Conservation (phyloP, 2,113 vertebrate species). For the Ibidorhyncha struthersii region DNA sequence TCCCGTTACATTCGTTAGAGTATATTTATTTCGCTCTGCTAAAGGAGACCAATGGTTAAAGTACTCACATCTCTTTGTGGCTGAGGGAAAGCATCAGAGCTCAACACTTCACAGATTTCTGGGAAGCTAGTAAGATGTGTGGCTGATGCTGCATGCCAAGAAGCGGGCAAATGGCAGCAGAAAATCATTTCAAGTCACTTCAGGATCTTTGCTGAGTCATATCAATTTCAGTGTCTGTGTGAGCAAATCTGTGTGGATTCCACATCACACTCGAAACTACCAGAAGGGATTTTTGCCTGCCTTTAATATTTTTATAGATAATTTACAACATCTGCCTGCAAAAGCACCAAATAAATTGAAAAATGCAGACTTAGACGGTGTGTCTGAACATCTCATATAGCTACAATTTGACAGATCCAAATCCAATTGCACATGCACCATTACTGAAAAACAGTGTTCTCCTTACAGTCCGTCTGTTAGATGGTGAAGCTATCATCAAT, state of each 20-base stretch:
- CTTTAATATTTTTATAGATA: constrained; percentile 63
- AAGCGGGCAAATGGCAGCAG: constrained; percentile 19
- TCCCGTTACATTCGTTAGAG: neutral
- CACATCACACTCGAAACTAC: constrained; percentile 27
- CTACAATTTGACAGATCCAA: constrained; percentile 50
- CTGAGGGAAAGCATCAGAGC: constrained; percentile 44
- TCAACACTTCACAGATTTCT: constrained; percentile 53
- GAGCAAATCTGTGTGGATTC: constrained; percentile 45
- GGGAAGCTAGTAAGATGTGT: constrained; percentile 27
- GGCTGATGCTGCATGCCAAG: constrained; percentile 22
- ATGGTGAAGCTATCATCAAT: neutral
- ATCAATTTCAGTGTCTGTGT: constrained; percentile 52
- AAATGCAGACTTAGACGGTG: constrained; percentile 40
- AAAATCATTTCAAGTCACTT: constrained; percentile 45
- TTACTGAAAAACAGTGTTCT: neutral
- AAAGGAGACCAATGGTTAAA: constrained; percentile 37
- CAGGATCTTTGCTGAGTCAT: constrained; percentile 49
- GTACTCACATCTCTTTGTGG: neutral
- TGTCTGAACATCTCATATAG: constrained; percentile 42
- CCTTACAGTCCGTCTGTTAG: neutral
- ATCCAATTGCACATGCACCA: neutral
- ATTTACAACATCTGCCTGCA: constrained; percentile 68
- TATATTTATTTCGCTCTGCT: neutral
- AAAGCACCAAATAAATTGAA: constrained; percentile 40
- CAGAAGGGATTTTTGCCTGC: constrained; percentile 39